These are phyloP conservation scores for Muntiacus muntjak DNA, from an alignment of 2,113 vertebrate genomes.

Conservation along the genomic window DNA sequence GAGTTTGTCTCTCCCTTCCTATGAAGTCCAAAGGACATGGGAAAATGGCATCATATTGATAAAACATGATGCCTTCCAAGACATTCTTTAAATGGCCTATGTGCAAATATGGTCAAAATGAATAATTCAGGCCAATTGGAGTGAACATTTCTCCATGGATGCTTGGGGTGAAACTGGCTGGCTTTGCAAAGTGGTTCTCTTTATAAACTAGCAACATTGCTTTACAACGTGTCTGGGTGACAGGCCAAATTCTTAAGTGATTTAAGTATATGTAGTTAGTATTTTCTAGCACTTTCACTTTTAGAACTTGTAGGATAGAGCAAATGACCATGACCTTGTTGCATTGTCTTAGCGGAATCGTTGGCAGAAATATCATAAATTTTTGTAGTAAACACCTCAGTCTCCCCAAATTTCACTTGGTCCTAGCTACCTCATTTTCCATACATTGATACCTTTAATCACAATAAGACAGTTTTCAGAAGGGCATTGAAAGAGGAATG, in stretches of 20 bases:
- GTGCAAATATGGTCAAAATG: slow-evolving; percentile 56
- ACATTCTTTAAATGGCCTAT: slow-evolving; percentile 22
- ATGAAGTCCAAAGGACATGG: slow-evolving; percentile 31
- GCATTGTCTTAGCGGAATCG: background rate
- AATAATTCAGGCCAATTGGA: slow-evolving; percentile 20
- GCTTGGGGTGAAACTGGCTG: background rate
- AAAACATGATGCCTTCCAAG: slow-evolving; percentile 40
- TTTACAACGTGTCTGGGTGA: slow-evolving; percentile 32
- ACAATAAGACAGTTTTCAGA: background rate
- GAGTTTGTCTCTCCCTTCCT: slow-evolving; percentile 11
- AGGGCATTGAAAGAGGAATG: background rate
- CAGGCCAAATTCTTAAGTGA: slow-evolving; percentile 27
- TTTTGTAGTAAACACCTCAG: background rate
- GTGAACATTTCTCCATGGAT: background rate
- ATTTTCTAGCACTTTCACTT: background rate
- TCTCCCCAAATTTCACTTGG: background rate
- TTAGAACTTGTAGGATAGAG: background rate
- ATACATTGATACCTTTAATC: background rate
- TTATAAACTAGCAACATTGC: background rate
- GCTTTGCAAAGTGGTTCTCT: slow-evolving; percentile 44
- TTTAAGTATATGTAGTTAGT: slow-evolving; percentile 22
- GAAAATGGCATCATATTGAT: slow-evolving; percentile 29
- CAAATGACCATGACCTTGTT: background rate
- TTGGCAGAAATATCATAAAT: background rate
- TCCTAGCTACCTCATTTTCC: background rate